phyloP scores from a whole-genome alignment of 2,797 vertebrate genomes.

The Sebastolobus alascanus region DNA sequence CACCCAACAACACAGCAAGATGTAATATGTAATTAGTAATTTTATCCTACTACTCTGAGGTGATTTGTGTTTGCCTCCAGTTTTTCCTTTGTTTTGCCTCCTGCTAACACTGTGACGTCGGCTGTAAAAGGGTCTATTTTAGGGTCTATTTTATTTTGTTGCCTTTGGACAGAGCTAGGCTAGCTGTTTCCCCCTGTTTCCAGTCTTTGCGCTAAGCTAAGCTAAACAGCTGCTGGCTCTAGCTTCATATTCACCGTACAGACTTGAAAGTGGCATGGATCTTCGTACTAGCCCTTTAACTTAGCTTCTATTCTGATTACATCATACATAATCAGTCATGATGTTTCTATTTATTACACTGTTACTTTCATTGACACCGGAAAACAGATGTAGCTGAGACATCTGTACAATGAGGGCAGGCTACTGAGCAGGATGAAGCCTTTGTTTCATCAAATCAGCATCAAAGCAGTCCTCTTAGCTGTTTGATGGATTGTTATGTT shows the following conservation, averaged over 20 bases:
- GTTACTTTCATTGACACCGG: constrained; percentile 7
- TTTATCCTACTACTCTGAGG: too few relatives aligned
- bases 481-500: constrained; percentile 11
- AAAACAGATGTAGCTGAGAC: not conserved
- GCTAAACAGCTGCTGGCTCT: not conserved
- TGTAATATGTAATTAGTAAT: too few relatives aligned
- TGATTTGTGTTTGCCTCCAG: too few relatives aligned
- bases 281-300: not conserved
- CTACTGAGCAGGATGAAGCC: not conserved
- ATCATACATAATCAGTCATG: not conserved
- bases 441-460: constrained; percentile 17
- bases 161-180: not conserved
- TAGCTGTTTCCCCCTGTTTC: not conserved
- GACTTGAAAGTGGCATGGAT: not conserved
- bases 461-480: not conserved
- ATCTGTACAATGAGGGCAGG: not conserved
- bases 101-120: too few relatives aligned
- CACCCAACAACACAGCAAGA: too few relatives aligned
- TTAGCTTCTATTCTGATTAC: not conserved
- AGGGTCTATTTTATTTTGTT: not conserved
- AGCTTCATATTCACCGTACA: not conserved
- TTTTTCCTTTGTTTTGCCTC: too few relatives aligned
- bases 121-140: not conserved
- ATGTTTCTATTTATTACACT: not conserved
- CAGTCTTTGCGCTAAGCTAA: not conserved